Conservation (phyloP, 1,140 invertebrate species). For the Branchinecta lindahli region DNA sequence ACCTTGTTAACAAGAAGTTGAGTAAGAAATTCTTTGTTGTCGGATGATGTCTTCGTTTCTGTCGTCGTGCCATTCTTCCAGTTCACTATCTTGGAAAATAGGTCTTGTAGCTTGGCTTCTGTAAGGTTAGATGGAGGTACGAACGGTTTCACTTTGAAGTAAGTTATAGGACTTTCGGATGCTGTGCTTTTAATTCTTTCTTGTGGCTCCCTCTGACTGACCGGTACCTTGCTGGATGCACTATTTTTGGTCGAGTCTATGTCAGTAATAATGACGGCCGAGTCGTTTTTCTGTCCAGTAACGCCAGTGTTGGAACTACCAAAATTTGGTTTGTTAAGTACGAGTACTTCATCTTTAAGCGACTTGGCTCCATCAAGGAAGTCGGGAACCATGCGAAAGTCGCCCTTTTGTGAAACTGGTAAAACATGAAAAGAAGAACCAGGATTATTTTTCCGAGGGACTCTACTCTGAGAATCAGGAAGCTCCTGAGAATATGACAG, state of each 20-base stretch:
- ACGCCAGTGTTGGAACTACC: background rate
- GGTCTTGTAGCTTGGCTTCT: background rate
- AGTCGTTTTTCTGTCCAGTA: background rate
- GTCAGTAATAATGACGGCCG: background rate
- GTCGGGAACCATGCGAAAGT: constrained; percentile 9
- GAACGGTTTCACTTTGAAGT: background rate
- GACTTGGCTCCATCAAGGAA: background rate
- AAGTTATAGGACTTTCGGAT: background rate
- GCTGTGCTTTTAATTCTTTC: background rate
- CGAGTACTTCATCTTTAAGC: constrained; percentile 9
- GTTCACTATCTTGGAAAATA: no score
- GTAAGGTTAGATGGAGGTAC: background rate
- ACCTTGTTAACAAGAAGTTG: background rate
- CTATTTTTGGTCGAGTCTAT: no score
- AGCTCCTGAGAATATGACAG: no score
- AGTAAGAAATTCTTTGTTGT: no score
- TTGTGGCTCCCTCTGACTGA: no score
- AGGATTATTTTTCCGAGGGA: background rate
- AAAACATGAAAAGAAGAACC: constrained; percentile 12
- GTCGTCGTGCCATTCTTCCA: no score
- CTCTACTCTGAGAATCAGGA: background rate
- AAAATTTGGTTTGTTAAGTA: constrained; percentile 10
- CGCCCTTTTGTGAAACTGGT: constrained; percentile 11
- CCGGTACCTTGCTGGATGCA: no score
- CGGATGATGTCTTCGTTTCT: no score